Percentiles rank a stretch among this genome's conserved stretches.
Evolutionary conservation across 2,888 invertebrate species (phyloP).

Genomic region (Dasysyrphus albostriatus): DNA sequence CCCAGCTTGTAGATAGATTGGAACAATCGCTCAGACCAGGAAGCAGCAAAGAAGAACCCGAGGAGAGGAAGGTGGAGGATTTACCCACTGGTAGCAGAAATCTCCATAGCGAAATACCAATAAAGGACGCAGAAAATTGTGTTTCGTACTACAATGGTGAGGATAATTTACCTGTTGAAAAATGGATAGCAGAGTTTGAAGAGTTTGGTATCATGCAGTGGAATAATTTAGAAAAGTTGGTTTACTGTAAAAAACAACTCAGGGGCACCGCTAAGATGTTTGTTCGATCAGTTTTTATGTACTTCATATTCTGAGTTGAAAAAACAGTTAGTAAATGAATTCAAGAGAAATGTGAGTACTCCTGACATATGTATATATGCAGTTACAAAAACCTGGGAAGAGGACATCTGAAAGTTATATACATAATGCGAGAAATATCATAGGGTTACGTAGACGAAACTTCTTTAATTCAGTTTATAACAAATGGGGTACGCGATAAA

Average conservation of each 20-base stretch:
- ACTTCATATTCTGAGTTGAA: constrained; percentile 4
- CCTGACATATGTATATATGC: no score
- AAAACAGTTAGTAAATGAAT: constrained; percentile 14
- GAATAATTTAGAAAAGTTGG: no score
- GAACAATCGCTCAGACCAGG: neutral
- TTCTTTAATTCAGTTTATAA: constrained; percentile 15
- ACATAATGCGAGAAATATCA: neutral
- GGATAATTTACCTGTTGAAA: constrained; percentile 8
- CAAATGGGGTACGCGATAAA: no score
- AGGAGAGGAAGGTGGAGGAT: neutral
- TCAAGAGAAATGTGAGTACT: neutral
- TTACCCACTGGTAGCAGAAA: neutral
- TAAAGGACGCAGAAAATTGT: constrained; percentile 11
- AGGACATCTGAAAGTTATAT: no score
- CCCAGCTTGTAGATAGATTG: neutral
- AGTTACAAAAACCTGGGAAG: no score
- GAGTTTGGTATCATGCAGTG: constrained; percentile 12
- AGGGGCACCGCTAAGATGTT: constrained; percentile 12
- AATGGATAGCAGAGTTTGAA: neutral
- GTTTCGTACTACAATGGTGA: constrained; percentile 1
- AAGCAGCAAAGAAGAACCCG: neutral
- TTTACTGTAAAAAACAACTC: constrained; percentile 17
- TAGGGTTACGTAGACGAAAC: neutral
- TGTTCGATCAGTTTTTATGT: neutral
- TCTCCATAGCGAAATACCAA: neutral